Conservation (phyloP, 2,797 vertebrate species). For the Delichon dasypus region DNA sequence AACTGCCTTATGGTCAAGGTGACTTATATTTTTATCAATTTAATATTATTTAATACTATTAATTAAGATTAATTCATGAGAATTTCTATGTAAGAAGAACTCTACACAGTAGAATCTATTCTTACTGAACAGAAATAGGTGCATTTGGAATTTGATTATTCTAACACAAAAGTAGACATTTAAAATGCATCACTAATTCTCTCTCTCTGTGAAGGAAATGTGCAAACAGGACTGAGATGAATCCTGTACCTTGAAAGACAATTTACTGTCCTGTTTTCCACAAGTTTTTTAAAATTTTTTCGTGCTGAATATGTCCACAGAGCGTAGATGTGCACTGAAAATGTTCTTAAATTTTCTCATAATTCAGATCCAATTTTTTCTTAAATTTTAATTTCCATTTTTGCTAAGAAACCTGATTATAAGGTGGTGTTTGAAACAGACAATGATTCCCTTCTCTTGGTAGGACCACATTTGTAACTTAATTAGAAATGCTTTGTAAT, state of each 20-base stretch:
- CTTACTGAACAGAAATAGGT: background rate
- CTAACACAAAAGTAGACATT: background rate
- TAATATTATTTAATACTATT: background rate
- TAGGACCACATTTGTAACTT: background rate
- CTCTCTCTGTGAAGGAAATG: background rate
- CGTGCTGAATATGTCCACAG: background rate
- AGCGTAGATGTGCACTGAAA: rapidly evolving
- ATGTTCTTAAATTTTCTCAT: background rate
- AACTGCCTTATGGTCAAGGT: background rate
- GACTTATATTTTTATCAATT: background rate
- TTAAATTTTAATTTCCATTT: background rate
- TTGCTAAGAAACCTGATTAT: background rate
- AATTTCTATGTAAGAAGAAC: background rate
- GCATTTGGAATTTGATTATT: background rate
- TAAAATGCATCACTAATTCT: background rate
- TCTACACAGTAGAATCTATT: background rate
- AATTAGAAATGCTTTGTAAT: background rate
- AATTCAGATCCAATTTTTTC: background rate
- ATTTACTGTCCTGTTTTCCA: background rate
- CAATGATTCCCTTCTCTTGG: background rate
- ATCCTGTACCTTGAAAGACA: background rate
- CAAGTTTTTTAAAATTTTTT: background rate
- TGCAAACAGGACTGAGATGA: background rate
- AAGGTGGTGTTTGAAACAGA: background rate
- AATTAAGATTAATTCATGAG: background rate